Conservation (phyloP, 2,797 vertebrate species). For the Leptodactylus fallax region DNA sequence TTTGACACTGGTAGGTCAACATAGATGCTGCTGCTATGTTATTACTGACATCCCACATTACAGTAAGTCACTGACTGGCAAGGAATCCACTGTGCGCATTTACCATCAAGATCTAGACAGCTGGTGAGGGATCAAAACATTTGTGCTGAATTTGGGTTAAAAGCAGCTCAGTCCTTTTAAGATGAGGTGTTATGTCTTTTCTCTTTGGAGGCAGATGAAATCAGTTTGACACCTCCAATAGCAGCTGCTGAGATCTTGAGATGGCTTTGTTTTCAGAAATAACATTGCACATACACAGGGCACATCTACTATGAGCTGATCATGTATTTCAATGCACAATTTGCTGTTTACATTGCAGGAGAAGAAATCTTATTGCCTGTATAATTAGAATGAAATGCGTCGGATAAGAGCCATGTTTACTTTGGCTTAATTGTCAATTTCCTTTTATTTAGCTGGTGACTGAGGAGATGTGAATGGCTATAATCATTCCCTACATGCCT, state of each 20-base stretch:
- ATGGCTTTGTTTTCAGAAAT: slow-evolving; percentile 11
- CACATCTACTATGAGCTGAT: neutral
- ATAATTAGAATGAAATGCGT: slow-evolving; percentile 52
- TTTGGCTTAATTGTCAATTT: slow-evolving; percentile 63
- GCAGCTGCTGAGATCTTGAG: neutral
- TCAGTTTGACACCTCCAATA: neutral
- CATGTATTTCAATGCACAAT: neutral
- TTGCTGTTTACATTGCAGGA: slow-evolving; percentile 6
- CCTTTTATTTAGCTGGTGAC: slow-evolving; percentile 62
- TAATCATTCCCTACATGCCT: slow-evolving; percentile 41
- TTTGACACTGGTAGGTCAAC: too few species aligned
- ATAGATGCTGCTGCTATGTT: too few species aligned
- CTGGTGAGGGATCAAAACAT: neutral
- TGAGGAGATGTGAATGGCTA: slow-evolving; percentile 61
- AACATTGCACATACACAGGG: neutral
- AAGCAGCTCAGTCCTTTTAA: neutral
- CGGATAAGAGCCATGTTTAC: slow-evolving; percentile 52
- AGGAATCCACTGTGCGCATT: neutral
- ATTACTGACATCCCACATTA: neutral
- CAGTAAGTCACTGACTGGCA: neutral
- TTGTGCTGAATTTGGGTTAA: neutral
- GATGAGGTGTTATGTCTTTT: neutral
- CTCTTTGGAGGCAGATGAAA: neutral
- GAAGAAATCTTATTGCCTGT: neutral
- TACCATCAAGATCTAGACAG: too few species aligned